Conservation (phyloP, 2,113 vertebrate species). For the Perccottus glenii region DNA sequence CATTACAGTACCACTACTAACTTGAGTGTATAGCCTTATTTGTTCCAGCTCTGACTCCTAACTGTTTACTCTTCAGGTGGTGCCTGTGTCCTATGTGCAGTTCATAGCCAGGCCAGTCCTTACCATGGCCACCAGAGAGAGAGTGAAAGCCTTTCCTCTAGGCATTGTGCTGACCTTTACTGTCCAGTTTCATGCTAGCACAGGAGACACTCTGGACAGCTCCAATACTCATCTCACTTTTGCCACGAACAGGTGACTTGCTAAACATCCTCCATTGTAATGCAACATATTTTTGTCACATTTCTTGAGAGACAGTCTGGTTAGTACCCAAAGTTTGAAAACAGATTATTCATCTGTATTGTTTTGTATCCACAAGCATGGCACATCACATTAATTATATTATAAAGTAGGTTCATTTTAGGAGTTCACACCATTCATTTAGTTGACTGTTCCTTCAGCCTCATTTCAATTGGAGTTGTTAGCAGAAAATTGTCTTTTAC, state of each 20-base stretch:
- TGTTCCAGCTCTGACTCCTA: background rate
- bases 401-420: background rate
- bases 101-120: constrained; percentile 85
- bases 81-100: constrained; percentile 90
- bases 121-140: constrained; percentile 76
- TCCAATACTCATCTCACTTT: constrained; percentile 86
- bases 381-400: too few species aligned
- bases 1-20: background rate
- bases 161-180: constrained; percentile 86
- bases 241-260: constrained; percentile 89
- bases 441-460: constrained; percentile 30
- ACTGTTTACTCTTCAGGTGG: constrained; percentile 79
- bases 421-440: constrained; percentile 51
- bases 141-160: constrained; percentile 83
- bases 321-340: constrained; percentile 19
- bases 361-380: too few species aligned
- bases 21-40: background rate
- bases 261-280: background rate
- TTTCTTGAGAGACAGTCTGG: background rate
- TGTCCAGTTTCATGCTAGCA: constrained; percentile 90
- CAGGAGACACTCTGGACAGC: constrained; percentile 88
- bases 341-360: constrained; percentile 29
- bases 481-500: background rate
- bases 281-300: background rate
- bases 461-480: constrained; percentile 48